Percentiles rank a stretch among this genome's conserved stretches.
phyloP scores from a whole-genome alignment of 2,113 vertebrate genomes.

The Myodes glareolus region DNA sequence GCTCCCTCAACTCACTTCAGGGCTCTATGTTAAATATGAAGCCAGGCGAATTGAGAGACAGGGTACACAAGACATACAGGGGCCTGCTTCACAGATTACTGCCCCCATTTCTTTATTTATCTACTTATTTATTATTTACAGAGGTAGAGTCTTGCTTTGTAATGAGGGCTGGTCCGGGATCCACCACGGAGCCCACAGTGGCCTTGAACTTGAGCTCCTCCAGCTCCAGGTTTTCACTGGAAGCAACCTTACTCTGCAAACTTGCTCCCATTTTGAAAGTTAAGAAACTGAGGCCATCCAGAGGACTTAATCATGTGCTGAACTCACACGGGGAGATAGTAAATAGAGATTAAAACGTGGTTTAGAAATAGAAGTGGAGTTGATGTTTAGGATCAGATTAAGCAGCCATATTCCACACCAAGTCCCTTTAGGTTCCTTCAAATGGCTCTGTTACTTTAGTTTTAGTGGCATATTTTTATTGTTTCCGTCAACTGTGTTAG shows the following conservation, averaged over 20 bases:
- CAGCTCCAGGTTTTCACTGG: neutral
- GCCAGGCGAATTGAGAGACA: neutral
- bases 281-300: slow-evolving; percentile 49
- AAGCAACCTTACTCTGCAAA: neutral
- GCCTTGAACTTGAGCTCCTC: neutral
- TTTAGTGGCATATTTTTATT: slow-evolving; percentile 6
- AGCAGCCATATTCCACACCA: neutral
- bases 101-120: too few species aligned
- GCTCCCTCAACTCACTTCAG: neutral
- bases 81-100: neutral
- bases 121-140: neutral
- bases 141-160: neutral
- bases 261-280: slow-evolving; percentile 50
- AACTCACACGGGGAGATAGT: slow-evolving; percentile 9
- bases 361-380: neutral
- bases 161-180: neutral
- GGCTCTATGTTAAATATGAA: neutral
- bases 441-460: neutral
- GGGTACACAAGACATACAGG: neutral
- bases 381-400: neutral
- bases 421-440: neutral
- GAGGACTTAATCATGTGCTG: neutral
- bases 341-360: slow-evolving; percentile 37
- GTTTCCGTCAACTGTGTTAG: slow-evolving; percentile 43
- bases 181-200: neutral